Percentiles rank a stretch among this genome's conserved stretches.
These are phyloP conservation scores for Brachymystax lenok DNA, from an alignment of 2,797 vertebrate species.

Conservation along the genomic window DNA sequence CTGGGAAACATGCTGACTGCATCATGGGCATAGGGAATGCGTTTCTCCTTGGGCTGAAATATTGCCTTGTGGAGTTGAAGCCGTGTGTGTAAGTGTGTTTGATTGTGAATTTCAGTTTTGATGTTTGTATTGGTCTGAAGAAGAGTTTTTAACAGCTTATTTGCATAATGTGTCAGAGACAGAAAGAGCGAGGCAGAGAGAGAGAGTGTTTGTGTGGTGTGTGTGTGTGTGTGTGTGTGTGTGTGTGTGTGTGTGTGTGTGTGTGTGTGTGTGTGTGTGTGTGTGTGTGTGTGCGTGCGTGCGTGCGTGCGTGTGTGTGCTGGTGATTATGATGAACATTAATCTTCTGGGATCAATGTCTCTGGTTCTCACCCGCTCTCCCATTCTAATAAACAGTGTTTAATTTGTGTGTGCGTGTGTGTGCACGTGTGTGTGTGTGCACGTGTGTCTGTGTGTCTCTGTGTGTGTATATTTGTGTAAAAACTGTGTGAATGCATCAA, in stretches of 20 bases:
- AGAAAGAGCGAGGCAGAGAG: background rate
- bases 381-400: too few relatives aligned
- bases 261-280: conserved; percentile 3
- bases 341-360: background rate
- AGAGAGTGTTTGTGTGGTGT: background rate
- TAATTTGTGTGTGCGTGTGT: background rate
- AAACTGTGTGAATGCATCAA: background rate
- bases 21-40: background rate
- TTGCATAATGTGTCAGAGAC: background rate
- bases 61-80: background rate
- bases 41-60: background rate
- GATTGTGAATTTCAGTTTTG: background rate
- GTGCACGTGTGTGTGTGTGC: background rate
- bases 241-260: background rate
- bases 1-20: conserved; percentile 18
- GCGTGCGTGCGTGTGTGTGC: background rate
- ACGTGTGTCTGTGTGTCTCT: background rate
- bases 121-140: background rate
- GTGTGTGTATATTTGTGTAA: background rate
- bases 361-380: too few relatives aligned
- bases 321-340: background rate
- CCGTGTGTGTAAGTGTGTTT: background rate
- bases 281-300: too few relatives aligned
- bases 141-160: background rate
- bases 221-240: background rate